Evolutionary conservation across 2,113 vertebrate genomes (phyloP), one percentile per base, ranked within the genome.

Genomic region (Alaudala cheleensis): DNA sequence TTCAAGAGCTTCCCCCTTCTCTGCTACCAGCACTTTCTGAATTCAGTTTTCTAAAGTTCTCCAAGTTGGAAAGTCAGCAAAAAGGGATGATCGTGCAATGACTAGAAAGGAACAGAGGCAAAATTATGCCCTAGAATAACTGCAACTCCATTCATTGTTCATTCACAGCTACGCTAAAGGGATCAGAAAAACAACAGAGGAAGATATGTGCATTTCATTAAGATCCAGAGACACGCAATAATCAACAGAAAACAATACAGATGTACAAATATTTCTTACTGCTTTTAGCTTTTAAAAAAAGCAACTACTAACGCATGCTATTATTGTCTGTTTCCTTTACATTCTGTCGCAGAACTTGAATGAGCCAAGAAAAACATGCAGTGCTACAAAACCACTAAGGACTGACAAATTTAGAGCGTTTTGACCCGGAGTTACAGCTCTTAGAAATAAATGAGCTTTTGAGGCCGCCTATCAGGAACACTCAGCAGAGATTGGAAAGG

Each of bases 361-460:
- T 0, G 4, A 1, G 3, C 21, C 53, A 47, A 47, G 12, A 37
- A 81, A 16, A 78, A 21, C 14, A 24, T 1, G 9, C 14, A 60
- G 40, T 14, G 9, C 56, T 53, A 49, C 12, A 62, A 22, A 53
- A 44, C 29, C 42, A 73, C 13, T 0, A 25, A 24, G 0, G 3
- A 45, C 1, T 11, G 44, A 51, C 5, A 28, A 67, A 29, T 16
- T 4, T 9, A 73, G 58, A 20, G 17, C 0, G 1, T 15, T 85
- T 11, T 10, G n/a, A 44, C 14, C 9, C 34, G 1, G 18, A 78
- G 12, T 0, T 17, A 51, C 29, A 42, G 28, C 22, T 45, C 29
- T 51, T 8, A 31, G 6, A 56, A 49, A 39, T 1, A 17, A 29
- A 20, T 0, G 10, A 58, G 45, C 22, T 53, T 67, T 60, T 12